These are phyloP conservation scores for Mellivora capensis DNA, from an alignment of 2,113 vertebrate genomes.

Conservation along the genomic window DNA sequence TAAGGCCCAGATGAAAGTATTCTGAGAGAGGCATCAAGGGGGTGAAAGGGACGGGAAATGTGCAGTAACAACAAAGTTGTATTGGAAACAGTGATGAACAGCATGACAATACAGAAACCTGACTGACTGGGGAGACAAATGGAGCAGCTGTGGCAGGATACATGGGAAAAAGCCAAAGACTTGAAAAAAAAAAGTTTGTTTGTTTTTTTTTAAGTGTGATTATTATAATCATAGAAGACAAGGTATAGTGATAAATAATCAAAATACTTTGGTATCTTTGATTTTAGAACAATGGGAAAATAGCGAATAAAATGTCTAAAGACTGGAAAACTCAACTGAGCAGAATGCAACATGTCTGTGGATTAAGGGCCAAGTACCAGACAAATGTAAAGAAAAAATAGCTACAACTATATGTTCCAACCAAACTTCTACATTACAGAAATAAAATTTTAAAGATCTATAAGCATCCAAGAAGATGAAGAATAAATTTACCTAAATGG, in stretches of 20 bases:
- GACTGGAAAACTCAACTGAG: neutral
- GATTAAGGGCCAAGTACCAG: neutral
- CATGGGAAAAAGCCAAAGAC: neutral
- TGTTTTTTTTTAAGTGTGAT: neutral
- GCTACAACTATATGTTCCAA: neutral
- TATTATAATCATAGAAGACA: neutral
- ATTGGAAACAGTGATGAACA: neutral
- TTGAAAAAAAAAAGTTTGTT: too few relatives aligned
- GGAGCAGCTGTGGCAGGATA: neutral
- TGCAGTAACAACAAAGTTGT: accelerated
- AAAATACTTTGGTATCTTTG: neutral
- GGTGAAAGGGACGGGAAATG: neutral
- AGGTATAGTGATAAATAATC: neutral
- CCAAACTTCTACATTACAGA: neutral
- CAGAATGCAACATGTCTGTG: neutral
- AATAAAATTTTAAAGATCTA: neutral
- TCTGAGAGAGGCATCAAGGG: neutral
- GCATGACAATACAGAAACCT: neutral
- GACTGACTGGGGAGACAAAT: neutral
- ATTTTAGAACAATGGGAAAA: neutral
- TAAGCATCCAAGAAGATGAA: neutral
- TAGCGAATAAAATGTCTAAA: neutral
- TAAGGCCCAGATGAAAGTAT: neutral
- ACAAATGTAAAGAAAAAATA: neutral
- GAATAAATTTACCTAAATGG: neutral